A percentile compares a stretch with the other conserved stretches of the same genome.
Evolutionary conservation across 2,113 vertebrate species (phyloP).

Genomic region (Aix galericulata): DNA sequence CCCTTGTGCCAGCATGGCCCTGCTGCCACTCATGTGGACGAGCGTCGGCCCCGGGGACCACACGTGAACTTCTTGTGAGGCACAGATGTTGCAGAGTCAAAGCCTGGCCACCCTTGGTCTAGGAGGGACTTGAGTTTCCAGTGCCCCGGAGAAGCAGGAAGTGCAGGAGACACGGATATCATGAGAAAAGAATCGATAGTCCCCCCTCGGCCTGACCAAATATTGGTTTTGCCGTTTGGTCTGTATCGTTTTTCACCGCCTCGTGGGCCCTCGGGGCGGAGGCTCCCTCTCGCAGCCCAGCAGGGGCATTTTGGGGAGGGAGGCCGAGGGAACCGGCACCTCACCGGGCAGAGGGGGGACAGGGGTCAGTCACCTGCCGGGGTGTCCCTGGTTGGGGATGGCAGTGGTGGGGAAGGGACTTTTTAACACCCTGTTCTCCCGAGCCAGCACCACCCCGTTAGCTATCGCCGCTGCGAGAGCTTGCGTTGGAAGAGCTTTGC

Average conservation of each 20-base stretch:
- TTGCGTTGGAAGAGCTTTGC: neutral
- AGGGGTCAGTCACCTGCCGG: neutral
- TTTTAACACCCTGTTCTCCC: neutral
- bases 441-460: neutral
- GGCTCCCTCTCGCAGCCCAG: neutral
- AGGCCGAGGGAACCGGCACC: neutral
- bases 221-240: slow-evolving; percentile 63
- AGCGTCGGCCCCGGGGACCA: neutral
- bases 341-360: neutral
- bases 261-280: neutral
- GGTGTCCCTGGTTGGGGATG: neutral
- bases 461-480: neutral
- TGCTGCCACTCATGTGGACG: slow-evolving; percentile 44
- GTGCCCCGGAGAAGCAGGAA: slow-evolving; percentile 59
- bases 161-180: slow-evolving; percentile 66
- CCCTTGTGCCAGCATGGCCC: neutral
- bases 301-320: neutral
- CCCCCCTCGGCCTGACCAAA: slow-evolving; percentile 60
- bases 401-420: neutral
- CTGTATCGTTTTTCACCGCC: slow-evolving; percentile 47
- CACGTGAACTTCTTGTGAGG: slow-evolving; percentile 68
- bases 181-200: slow-evolving; percentile 70
- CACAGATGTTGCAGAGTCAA: slow-evolving; percentile 64
- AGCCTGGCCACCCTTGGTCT: slow-evolving; percentile 66
- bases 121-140: slow-evolving; percentile 58